These are phyloP conservation scores for Anguilla megastoma DNA, from an alignment of 2,797 vertebrate species.

Conservation along the genomic window DNA sequence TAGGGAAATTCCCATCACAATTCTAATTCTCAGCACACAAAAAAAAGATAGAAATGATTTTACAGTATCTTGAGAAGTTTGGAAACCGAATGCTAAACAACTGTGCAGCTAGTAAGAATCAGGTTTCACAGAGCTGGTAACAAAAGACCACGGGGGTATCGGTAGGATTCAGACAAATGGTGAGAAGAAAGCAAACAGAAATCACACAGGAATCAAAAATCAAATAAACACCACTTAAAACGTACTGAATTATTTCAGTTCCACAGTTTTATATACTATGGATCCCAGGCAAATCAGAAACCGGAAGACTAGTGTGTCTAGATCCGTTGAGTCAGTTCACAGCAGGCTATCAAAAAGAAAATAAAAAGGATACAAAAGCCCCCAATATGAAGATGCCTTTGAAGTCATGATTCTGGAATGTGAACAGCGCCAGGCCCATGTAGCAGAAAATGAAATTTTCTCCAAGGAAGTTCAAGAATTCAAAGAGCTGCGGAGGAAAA, in stretches of 20 bases:
- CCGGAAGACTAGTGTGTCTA: background rate
- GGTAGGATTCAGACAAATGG: background rate
- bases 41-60: background rate
- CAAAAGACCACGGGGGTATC: background rate
- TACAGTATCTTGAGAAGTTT: background rate
- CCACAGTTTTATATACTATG: background rate
- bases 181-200: background rate
- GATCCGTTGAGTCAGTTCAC: slow-evolving; percentile 21
- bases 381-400: slow-evolving; percentile 79
- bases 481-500: slow-evolving; percentile 75
- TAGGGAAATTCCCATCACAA: background rate
- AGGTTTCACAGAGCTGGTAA: background rate
- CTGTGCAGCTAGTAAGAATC: background rate
- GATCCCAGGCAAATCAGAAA: background rate
- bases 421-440: slow-evolving; percentile 83
- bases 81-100: background rate
- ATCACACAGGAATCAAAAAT: slow-evolving; percentile 9
- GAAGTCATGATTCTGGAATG: slow-evolving; percentile 81
- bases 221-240: slow-evolving; percentile 5
- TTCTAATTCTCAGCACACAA: background rate
- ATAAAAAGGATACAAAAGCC: slow-evolving; percentile 83
- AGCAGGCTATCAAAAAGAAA: slow-evolving; percentile 28
- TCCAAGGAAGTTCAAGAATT: slow-evolving; percentile 86
- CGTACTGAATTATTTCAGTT: background rate
- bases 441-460: slow-evolving; percentile 89